Conservation (phyloP, 30 jellyfish, hydroid and myxozoan species). For the Rhopilema esculentum region DNA sequence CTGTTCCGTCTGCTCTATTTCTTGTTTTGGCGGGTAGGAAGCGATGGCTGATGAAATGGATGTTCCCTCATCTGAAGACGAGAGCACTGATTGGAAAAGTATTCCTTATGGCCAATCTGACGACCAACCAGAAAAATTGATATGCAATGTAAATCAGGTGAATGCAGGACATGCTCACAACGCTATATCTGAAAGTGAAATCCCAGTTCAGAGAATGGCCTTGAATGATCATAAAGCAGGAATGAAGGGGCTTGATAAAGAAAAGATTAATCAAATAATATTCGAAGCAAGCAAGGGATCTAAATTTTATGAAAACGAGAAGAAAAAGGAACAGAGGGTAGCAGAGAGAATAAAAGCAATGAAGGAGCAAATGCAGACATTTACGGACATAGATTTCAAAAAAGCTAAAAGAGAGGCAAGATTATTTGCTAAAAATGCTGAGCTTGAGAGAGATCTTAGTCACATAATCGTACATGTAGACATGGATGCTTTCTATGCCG, state of each 20-base stretch:
- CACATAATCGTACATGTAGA: slow-evolving; percentile 90
- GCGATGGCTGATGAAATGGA: neutral
- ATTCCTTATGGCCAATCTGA: neutral
- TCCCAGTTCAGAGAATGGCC: slow-evolving; percentile 76
- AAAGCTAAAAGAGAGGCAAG: slow-evolving; percentile 70
- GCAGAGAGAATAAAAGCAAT: slow-evolving; percentile 49
- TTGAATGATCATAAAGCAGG: slow-evolving; percentile 97
- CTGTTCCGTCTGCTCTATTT: neutral
- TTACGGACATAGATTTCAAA: slow-evolving; percentile 59
- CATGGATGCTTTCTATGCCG: slow-evolving; percentile 99
- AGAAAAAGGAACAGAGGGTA: slow-evolving; percentile 79
- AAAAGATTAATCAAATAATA: slow-evolving; percentile 77
- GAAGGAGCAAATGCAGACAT: slow-evolving; percentile 35
- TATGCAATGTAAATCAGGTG: neutral
- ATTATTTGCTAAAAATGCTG: slow-evolving; percentile 32
- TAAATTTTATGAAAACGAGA: slow-evolving; percentile 88
- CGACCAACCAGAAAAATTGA: neutral
- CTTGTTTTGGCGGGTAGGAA: neutral
- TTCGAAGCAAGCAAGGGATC: slow-evolving; percentile 98
- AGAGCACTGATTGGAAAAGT: neutral
- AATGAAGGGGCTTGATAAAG: slow-evolving; percentile 92
- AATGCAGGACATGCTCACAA: neutral
- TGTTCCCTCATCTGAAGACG: neutral
- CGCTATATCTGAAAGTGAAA: neutral
- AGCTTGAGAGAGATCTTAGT: slow-evolving; percentile 68